Evolutionary conservation across 2,888 invertebrate species (phyloP), one percentile per base, ranked within the genome.

Genomic region (Drosophila antonietae): DNA sequence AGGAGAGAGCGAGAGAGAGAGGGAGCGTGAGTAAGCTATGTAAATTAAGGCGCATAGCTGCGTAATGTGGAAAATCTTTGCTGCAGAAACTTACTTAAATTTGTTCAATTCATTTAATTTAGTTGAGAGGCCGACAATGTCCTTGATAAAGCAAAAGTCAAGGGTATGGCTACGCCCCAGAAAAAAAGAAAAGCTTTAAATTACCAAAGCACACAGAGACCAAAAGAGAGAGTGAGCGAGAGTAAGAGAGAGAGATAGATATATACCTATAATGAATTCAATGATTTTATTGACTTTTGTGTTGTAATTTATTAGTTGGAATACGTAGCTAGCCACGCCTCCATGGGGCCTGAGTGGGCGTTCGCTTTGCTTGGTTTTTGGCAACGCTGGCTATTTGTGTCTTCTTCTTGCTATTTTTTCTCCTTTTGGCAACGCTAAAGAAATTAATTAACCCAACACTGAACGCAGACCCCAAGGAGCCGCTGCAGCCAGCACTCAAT

Each of bases 201-300:
- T 88, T 83, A 78, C 74, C 73, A 44, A 35, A 62, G 43, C 23
- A 68, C 56, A 59, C 51, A 65, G 37, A 62, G 60, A 49, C 35
- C 9, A 12, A 18, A 10, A 14, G 33, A 35, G 14, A 47, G 20
- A 15, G n/a, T 20, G 33, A 35, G 33, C 56, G 68, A 68, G 39
- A 68, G 55, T 47, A 10, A 70, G 1, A 12, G 39, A 44, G 2
- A 59, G 9, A 20, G 10, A 35, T 37, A 28, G 49, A 15, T 70
- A 37, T 63, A 55, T 61, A 59, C 58, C 64, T 79, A 82, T 89
- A 90, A 89, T 89, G 89, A 88, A 88, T 87, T 83, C 83, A 77
- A 60, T 85, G 84, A 80, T 81, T 88, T 83, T 85, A 78, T 83
- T 89, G 88, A 83, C 76, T 83, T 80, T 85, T 72, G 68, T 81